phyloP scores from a whole-genome alignment of 1,140 invertebrate species.

The Liolophura sinensis region DNA sequence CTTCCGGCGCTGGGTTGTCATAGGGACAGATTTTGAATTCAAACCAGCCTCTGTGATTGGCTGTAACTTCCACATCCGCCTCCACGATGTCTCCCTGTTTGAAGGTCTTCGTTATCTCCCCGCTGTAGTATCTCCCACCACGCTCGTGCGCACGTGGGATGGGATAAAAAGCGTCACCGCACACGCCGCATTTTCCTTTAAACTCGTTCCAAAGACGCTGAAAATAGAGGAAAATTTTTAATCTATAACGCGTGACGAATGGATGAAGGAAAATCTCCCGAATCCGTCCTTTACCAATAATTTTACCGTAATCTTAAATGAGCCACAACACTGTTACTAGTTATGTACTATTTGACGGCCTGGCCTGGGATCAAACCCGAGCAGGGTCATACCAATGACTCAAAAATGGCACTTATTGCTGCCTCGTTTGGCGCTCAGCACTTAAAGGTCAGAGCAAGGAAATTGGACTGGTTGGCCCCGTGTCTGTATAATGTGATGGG shows the following conservation, averaged over 20 bases:
- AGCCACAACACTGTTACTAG: too few relatives aligned
- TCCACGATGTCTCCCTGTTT: slow-evolving; percentile 74
- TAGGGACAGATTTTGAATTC: slow-evolving; percentile 31
- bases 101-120: slow-evolving; percentile 80
- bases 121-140: slow-evolving; percentile 82
- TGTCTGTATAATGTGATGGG: too few relatives aligned
- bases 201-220: slow-evolving; percentile 30
- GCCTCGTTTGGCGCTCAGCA: too few relatives aligned
- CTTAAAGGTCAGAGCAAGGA: too few relatives aligned
- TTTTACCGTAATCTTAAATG: too few relatives aligned
- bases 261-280: background rate
- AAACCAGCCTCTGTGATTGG: slow-evolving; percentile 33
- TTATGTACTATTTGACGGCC: too few relatives aligned
- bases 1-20: slow-evolving; percentile 21
- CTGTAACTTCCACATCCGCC: slow-evolving; percentile 29
- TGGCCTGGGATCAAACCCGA: background rate
- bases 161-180: slow-evolving; percentile 60
- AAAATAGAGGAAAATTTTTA: slow-evolving; percentile 3
- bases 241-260: background rate
- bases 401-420: too few relatives aligned
- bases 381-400: too few relatives aligned
- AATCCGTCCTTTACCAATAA: background rate
- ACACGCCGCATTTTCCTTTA: slow-evolving; percentile 56
- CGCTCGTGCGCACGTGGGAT: slow-evolving; percentile 82
- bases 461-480: too few relatives aligned